Conservation (phyloP, 2,797 vertebrate species). For the Acipenser ruthenus region DNA sequence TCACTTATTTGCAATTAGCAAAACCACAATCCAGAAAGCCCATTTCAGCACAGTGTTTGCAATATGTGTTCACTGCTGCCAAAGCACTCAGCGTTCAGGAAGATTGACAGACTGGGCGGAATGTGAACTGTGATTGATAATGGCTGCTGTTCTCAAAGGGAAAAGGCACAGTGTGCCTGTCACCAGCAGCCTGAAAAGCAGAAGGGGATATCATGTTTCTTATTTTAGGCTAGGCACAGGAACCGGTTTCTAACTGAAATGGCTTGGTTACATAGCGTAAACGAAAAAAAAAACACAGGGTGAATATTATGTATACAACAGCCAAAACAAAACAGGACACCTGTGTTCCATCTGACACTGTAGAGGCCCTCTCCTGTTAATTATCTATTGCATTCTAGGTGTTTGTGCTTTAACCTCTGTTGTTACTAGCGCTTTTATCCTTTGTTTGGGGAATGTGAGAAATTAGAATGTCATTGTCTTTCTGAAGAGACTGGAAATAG, state of each 20-base stretch:
- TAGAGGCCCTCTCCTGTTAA: not conserved
- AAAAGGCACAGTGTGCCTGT: slow-evolving; percentile 28
- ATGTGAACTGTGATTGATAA: slow-evolving; percentile 34
- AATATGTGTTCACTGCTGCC: slow-evolving; percentile 49
- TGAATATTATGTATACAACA: not conserved
- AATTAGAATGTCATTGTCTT: not conserved
- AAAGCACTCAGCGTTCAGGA: slow-evolving; percentile 50
- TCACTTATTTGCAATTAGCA: slow-evolving; percentile 56
- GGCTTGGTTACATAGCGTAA: not conserved
- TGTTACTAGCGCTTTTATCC: not conserved
- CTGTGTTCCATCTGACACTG: not conserved
- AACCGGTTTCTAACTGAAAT: slow-evolving; percentile 9
- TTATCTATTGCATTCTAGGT: not conserved
- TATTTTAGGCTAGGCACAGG: not conserved
- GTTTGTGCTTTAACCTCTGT: not conserved
- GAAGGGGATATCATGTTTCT: not conserved
- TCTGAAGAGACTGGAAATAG: no score
- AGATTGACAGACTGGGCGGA: slow-evolving; percentile 55
- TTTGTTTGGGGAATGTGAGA: not conserved
- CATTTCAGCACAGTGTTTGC: slow-evolving; percentile 51
- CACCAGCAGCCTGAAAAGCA: slow-evolving; percentile 3
- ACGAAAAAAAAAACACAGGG: not conserved
- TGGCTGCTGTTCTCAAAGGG: slow-evolving; percentile 35
- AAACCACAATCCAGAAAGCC: slow-evolving; percentile 39
- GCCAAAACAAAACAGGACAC: not conserved